Evolutionary conservation across 2,888 invertebrate genomes (phyloP), one percentile per base, ranked within the genome.

Genomic region (Volucella bombylans): DNA sequence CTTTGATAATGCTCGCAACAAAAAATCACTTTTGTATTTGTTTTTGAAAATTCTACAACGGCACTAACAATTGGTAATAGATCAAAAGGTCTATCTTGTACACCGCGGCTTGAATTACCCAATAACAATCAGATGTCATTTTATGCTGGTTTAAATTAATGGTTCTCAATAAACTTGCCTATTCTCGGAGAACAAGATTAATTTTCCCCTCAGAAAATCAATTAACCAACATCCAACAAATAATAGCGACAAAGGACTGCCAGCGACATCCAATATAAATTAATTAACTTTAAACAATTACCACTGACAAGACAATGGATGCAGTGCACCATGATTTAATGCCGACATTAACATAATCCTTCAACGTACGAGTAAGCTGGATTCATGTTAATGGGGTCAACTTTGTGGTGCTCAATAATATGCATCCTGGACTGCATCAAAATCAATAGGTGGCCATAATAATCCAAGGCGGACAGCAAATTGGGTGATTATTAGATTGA

Each of bases 201-300:
- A 57, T 57, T 57, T 39, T 31, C 57, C 57, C 10, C 47, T 54
- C n/a, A n/a, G 62, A 68, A 79, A 76, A 79, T 83, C 69, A 83
- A 80, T 80, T 83, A 76, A 45, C 74, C 65, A 71, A 49, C 71
- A 55, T 47, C 62, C 62, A 43, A 23, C 45, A 57, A 78, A 79
- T 74, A 74, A 69, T 83, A 81, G 72, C 57, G 68, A 8, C 41
- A 18, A 79, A 61, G 65, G 61, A 71, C 67, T 83, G 65, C 65
- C 65, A 83, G 67, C 69, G 74, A 65, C 79, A 71, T 74, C 50
- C 74, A 67, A 83, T 83, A 79, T 76, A 83, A 83, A 83, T 83
- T 76, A 83, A 69, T 83, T 83, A 79, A 83, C 65, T 76, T 83
- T 67, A 79, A 74, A 76, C 74, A 64, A 83, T 74, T 79, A 73